Evolutionary conservation across 1,140 invertebrate species (phyloP).

Genomic region (Drosophila tristis): DNA sequence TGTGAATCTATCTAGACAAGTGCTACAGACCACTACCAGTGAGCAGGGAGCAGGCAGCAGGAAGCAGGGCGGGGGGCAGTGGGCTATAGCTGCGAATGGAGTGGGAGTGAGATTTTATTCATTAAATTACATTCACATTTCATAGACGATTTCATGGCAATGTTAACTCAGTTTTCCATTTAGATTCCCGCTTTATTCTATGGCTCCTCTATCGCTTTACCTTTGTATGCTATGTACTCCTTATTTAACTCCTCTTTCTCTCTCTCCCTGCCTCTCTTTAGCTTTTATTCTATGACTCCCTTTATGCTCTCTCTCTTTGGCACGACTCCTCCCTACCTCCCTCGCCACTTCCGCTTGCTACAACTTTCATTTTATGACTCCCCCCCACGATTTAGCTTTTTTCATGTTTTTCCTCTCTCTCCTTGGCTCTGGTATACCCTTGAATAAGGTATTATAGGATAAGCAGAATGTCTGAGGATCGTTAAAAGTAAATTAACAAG

Average conservation of each 20-base stretch:
- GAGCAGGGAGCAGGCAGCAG: no score
- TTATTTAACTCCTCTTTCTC: background rate
- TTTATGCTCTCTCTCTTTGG: constrained; percentile 15
- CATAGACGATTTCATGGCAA: constrained; percentile 78
- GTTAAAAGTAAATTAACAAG: no score
- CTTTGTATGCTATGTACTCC: background rate
- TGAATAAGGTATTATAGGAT: no score
- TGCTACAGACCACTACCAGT: background rate
- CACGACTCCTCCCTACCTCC: background rate
- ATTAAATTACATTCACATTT: constrained; percentile 81
- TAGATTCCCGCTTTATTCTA: constrained; percentile 4
- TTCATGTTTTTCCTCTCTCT: background rate
- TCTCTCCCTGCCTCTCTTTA: constrained; percentile 12
- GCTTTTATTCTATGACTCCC: constrained; percentile 15
- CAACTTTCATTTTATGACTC: no score
- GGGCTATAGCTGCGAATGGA: no score
- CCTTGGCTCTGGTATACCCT: no score
- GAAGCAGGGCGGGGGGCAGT: background rate
- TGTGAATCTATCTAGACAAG: constrained; percentile 9
- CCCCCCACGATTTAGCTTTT: constrained; percentile 1
- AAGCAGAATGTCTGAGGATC: no score
- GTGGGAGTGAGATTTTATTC: constrained; percentile 53
- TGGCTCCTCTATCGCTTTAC: background rate
- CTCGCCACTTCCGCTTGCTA: no score
- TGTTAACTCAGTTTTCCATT: constrained; percentile 47